phyloP scores from a whole-genome alignment of 2,113 vertebrate species.

The Gymnocephalus cernua region DNA sequence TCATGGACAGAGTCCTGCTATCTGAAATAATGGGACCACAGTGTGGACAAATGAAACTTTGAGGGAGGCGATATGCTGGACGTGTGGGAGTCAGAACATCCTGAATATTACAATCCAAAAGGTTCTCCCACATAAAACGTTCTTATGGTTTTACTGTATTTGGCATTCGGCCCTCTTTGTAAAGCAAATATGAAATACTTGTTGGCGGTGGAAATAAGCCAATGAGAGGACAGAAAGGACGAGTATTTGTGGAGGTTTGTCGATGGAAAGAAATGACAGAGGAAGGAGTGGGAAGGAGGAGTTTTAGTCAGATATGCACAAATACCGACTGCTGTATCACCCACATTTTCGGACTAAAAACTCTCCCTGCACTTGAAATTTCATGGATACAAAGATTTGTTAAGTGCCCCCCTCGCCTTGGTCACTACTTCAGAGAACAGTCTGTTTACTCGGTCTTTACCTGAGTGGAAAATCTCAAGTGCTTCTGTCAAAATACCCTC shows the following conservation, averaged over 20 bases:
- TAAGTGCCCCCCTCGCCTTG: constrained; percentile 5
- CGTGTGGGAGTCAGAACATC: constrained; percentile 14
- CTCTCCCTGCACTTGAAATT: constrained; percentile 34
- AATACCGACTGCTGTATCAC: neutral
- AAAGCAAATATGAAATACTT: neutral
- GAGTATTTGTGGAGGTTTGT: neutral
- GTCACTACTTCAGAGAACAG: constrained; percentile 30
- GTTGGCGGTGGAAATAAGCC: neutral
- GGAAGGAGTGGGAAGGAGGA: neutral
- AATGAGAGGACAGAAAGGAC: neutral
- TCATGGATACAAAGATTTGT: constrained; percentile 34
- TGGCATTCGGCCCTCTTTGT: neutral
- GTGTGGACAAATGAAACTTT: constrained; percentile 41
- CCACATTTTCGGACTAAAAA: constrained; percentile 11
- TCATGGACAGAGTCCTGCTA: constrained; percentile 7
- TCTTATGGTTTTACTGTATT: neutral
- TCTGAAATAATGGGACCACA: constrained; percentile 45
- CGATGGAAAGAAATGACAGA: neutral
- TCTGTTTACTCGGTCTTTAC: constrained; percentile 59
- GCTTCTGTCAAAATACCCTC: constrained; percentile 72
- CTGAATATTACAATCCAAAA: constrained; percentile 11
- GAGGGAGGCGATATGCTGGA: neutral
- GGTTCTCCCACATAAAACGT: neutral
- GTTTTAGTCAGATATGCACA: neutral
- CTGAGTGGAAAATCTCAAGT: constrained; percentile 78